Conservation (phyloP, 2,888 invertebrate species). For the Heliconius hortense region DNA sequence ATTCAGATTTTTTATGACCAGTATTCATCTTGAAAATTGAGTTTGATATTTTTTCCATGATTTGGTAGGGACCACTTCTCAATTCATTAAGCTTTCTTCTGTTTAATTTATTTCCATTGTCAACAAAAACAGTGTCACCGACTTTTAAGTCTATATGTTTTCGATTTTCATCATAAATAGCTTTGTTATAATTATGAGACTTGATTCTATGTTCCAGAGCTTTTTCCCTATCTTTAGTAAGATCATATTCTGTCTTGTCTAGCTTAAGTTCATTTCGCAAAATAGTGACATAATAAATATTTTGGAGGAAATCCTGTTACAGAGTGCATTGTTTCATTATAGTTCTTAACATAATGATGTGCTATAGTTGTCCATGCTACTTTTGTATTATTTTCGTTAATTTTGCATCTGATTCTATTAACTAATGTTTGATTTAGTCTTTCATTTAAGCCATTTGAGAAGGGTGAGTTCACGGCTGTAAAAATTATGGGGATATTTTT, state of each 20-base stretch:
- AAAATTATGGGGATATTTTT: slow-evolving; percentile 47
- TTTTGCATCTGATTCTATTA: slow-evolving; percentile 49
- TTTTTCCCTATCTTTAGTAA: neutral
- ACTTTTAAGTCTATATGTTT: neutral
- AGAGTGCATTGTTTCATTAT: slow-evolving; percentile 38
- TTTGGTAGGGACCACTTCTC: neutral
- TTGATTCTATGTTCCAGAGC: neutral
- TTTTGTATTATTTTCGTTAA: slow-evolving; percentile 43
- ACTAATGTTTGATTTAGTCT: slow-evolving; percentile 47
- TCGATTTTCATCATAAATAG: neutral
- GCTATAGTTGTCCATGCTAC: slow-evolving; percentile 46
- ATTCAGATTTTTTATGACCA: neutral
- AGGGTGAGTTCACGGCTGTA: slow-evolving; percentile 50
- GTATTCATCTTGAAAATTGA: neutral
- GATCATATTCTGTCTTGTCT: neutral
- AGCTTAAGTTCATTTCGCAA: slow-evolving; percentile 37
- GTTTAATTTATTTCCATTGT: neutral
- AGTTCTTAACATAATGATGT: slow-evolving; percentile 35
- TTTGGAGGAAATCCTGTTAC: slow-evolving; percentile 39
- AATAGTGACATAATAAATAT: slow-evolving; percentile 35
- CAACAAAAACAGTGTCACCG: neutral
- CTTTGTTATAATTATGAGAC: neutral
- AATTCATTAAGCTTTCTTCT: neutral
- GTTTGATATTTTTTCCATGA: neutral
- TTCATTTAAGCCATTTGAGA: slow-evolving; percentile 45